A percentile compares a stretch with the other conserved stretches of the same genome.
phyloP scores from a whole-genome alignment of 2,113 vertebrate genomes.

The Trochalopteron elliotii region DNA sequence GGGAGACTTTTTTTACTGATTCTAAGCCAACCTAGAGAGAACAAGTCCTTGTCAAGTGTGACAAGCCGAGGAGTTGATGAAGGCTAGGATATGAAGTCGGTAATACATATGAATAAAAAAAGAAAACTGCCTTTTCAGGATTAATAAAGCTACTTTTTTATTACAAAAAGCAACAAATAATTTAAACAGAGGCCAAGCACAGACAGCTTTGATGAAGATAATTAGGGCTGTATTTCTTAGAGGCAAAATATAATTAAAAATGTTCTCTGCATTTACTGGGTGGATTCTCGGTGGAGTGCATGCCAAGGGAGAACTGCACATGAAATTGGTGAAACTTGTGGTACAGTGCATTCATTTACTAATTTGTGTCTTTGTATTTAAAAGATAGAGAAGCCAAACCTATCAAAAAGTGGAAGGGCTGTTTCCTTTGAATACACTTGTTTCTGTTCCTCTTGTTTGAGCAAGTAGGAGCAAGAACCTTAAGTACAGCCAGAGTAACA shows the following conservation, averaged over 20 bases:
- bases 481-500: neutral
- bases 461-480: neutral
- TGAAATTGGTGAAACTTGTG: neutral
- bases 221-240: neutral
- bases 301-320: neutral
- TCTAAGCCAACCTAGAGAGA: neutral
- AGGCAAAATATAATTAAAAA: neutral
- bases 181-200: neutral
- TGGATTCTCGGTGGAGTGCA: neutral
- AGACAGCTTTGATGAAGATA: conserved; percentile 10
- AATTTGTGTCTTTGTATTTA: neutral
- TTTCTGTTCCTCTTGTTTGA: neutral
- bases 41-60: neutral
- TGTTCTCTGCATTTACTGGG: neutral
- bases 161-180: neutral
- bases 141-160: neutral
- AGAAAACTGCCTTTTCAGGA: neutral
- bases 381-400: neutral
- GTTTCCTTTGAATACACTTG: neutral
- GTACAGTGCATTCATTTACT: neutral
- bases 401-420: neutral
- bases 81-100: neutral
- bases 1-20: neutral
- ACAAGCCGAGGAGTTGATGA: neutral
- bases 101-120: neutral